These are phyloP conservation scores for Macrosiphum euphorbiae DNA, from an alignment of 2,888 invertebrate species.

Conservation along the genomic window DNA sequence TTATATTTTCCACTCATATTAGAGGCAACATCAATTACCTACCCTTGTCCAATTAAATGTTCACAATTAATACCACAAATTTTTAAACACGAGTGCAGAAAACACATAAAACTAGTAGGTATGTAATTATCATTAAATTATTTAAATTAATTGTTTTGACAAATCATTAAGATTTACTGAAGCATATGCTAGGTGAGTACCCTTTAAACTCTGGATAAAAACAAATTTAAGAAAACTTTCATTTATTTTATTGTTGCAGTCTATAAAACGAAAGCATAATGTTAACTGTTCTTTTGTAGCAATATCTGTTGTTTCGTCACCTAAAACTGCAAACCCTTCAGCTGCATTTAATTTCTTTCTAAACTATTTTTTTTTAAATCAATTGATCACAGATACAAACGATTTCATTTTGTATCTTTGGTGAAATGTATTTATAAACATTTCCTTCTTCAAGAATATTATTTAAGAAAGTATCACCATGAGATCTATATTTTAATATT, in stretches of 20 bases:
- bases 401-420: neutral
- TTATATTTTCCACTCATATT: conserved; percentile 8
- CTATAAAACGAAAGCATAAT: conserved; percentile 67
- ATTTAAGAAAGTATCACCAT: conserved; percentile 29
- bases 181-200: conserved; percentile 51
- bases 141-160: neutral
- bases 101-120: neutral
- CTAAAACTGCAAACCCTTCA: conserved; percentile 68
- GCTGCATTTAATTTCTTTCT: conserved; percentile 68
- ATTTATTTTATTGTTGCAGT: conserved; percentile 20
- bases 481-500: neutral
- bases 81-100: conserved; percentile 19
- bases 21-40: neutral
- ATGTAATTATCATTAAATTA: neutral
- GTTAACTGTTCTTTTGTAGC: conserved; percentile 68
- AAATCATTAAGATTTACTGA: conserved; percentile 41
- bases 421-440: conserved; percentile 7
- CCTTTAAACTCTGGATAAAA: conserved; percentile 66
- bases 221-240: conserved; percentile 68
- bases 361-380: conserved; percentile 67
- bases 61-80: conserved; percentile 17
- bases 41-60: conserved; percentile 15
- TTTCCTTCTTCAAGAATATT: conserved; percentile 5
- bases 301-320: conserved; percentile 69
- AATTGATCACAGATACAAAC: conserved; percentile 66